Evolutionary conservation across 2,888 invertebrate genomes (phyloP).

Genomic region (Ophion obscuratus): DNA sequence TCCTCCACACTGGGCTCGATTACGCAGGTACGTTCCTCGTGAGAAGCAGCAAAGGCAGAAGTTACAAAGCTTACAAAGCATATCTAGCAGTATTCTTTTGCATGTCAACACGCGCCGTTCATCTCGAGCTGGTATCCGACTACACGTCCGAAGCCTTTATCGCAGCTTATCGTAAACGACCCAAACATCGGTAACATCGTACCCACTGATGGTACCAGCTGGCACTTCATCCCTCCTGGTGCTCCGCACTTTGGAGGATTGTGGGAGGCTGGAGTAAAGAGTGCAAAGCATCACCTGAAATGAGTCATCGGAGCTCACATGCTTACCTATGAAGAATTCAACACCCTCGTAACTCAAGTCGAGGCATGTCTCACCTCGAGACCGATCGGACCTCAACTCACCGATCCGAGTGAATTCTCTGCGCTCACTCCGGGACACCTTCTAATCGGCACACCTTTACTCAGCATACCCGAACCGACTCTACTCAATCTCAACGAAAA

Average conservation of each 20-base stretch:
- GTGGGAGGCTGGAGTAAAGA: constrained; percentile 72
- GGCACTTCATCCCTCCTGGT: constrained; percentile 71
- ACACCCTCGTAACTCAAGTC: constrained; percentile 3
- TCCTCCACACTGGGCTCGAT: no score
- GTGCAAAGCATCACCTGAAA: constrained; percentile 70
- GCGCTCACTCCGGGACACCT: constrained; percentile 51
- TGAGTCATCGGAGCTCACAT: constrained; percentile 11
- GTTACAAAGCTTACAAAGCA: no score
- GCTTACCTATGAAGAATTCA: constrained; percentile 16
- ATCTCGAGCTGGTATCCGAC: no score
- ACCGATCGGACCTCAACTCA: constrained; percentile 1
- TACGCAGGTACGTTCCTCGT: no score
- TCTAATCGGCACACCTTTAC: background rate
- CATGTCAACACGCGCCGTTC: no score
- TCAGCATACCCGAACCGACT: constrained; percentile 13
- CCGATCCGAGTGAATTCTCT: constrained; percentile 3
- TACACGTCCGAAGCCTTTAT: no score
- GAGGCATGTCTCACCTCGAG: constrained; percentile 32
- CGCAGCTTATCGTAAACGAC: no score
- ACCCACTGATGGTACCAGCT: no score
- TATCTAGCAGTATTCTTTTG: no score
- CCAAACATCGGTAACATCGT: no score
- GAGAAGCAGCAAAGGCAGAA: no score
- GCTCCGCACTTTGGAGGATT: constrained; percentile 71
- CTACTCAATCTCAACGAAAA: background rate